A percentile compares a stretch with the other conserved stretches of the same genome.
Conservation (phyloP, 2,888 invertebrate genomes). For the Dasysyrphus albostriatus region DNA sequence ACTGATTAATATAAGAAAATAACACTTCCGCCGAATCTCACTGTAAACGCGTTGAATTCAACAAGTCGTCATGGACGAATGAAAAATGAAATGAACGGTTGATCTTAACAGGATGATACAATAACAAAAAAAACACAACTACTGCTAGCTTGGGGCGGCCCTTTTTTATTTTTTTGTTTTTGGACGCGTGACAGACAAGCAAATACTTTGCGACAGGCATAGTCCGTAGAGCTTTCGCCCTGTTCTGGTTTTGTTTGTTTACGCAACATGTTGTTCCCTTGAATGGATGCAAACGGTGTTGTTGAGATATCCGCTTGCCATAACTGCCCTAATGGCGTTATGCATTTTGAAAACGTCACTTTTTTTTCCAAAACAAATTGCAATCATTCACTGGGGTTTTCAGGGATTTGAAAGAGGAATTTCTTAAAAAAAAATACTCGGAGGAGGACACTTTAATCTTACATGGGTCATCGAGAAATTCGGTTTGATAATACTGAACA, state of each 20-base stretch:
- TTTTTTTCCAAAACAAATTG: slow-evolving; percentile 31
- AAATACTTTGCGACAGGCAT: neutral
- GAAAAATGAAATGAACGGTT: slow-evolving; percentile 45
- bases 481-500: slow-evolving; percentile 43
- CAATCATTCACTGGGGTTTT: neutral
- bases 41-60: slow-evolving; percentile 6
- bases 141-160: slow-evolving; percentile 37
- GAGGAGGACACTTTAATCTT: slow-evolving; percentile 21
- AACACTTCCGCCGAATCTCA: slow-evolving; percentile 5
- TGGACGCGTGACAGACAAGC: neutral
- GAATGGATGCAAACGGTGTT: slow-evolving; percentile 57
- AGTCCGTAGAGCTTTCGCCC: slow-evolving; percentile 63
- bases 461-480: slow-evolving; percentile 49
- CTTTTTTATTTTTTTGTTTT: neutral
- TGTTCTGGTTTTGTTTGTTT: slow-evolving; percentile 53
- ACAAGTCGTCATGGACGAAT: slow-evolving; percentile 58
- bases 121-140: slow-evolving; percentile 12
- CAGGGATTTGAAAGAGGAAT: neutral
- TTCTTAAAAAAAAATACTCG: neutral
- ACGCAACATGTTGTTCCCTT: slow-evolving; percentile 72
- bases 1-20: slow-evolving; percentile 5
- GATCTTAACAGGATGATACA: slow-evolving; percentile 31
- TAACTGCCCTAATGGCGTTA: slow-evolving; percentile 63
- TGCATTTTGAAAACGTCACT: slow-evolving; percentile 26
- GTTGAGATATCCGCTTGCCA: slow-evolving; percentile 66